Percentiles rank a stretch among this genome's conserved stretches.
Conservation (phyloP, 1,140 invertebrate genomes). For the Geopemphigus sp. region DNA sequence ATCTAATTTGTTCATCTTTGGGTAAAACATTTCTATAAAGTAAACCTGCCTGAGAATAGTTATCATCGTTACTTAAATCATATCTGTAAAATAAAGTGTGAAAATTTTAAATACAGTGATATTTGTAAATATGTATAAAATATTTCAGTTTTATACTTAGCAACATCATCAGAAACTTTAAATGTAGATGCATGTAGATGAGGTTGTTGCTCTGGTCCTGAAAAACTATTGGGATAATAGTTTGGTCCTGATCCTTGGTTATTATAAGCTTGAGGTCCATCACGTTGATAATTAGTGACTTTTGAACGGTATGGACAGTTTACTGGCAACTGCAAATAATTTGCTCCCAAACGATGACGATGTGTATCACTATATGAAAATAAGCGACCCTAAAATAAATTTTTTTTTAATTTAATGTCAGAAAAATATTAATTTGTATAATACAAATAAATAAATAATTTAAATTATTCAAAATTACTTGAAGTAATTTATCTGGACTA, state of each 20-base stretch:
- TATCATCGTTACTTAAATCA: slow-evolving; percentile 83
- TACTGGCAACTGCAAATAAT: slow-evolving; percentile 91
- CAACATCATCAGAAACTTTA: slow-evolving; percentile 59
- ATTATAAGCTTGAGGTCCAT: slow-evolving; percentile 70
- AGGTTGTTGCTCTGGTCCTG: slow-evolving; percentile 67
- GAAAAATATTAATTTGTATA: neutral
- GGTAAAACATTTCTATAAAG: slow-evolving; percentile 83
- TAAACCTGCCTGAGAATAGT: slow-evolving; percentile 76
- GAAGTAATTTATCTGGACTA: slow-evolving; percentile 93
- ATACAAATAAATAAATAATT: neutral
- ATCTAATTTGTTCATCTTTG: slow-evolving; percentile 67
- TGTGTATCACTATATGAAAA: slow-evolving; percentile 96
- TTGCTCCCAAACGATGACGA: slow-evolving; percentile 86
- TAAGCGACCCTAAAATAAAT: slow-evolving; percentile 74
- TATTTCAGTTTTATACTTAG: slow-evolving; percentile 51
- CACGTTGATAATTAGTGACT: slow-evolving; percentile 79
- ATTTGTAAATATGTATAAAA: neutral
- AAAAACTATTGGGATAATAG: slow-evolving; percentile 95
- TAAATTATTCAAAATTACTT: slow-evolving; percentile 58
- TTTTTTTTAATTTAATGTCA: no score
- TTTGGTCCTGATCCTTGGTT: slow-evolving; percentile 82
- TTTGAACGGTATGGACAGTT: slow-evolving; percentile 78
- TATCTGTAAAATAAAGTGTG: slow-evolving; percentile 58
- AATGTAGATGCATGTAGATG: slow-evolving; percentile 57
- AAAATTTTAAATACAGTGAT: neutral